Conservation (phyloP, 2,888 invertebrate genomes). For the Syritta pipiens region DNA sequence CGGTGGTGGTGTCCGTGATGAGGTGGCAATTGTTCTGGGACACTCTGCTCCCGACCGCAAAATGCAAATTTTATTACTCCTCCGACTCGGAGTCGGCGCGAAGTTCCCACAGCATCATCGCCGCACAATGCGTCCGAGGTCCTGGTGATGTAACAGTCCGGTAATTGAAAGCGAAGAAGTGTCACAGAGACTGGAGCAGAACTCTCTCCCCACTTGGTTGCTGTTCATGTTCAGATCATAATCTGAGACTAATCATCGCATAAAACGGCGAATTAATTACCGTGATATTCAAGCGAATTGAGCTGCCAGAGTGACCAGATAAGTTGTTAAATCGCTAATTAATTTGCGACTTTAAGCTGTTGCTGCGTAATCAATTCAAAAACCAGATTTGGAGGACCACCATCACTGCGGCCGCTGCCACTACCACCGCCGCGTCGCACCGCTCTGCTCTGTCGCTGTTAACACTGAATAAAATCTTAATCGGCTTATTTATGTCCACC, state of each 20-base stretch:
- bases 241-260: slow-evolving; percentile 63
- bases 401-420: slow-evolving; percentile 10
- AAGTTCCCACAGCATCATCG: slow-evolving; percentile 26
- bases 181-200: too few species aligned
- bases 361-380: slow-evolving; percentile 68
- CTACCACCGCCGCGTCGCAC: not conserved
- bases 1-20: slow-evolving; percentile 42
- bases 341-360: slow-evolving; percentile 69
- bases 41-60: slow-evolving; percentile 59
- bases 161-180: slow-evolving; percentile 31
- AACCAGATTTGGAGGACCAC: slow-evolving; percentile 65
- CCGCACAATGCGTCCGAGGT: slow-evolving; percentile 16
- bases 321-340: slow-evolving; percentile 69
- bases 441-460: slow-evolving; percentile 35
- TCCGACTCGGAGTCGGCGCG: slow-evolving; percentile 20
- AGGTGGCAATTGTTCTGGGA: slow-evolving; percentile 62
- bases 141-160: slow-evolving; percentile 53
- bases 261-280: slow-evolving; percentile 66
- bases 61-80: slow-evolving; percentile 63
- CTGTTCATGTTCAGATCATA: slow-evolving; percentile 32
- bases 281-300: slow-evolving; percentile 66
- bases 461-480: slow-evolving; percentile 68
- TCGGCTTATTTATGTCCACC: slow-evolving; percentile 66
- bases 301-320: slow-evolving; percentile 68
- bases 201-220: too few species aligned